Evolutionary conservation across 2,797 vertebrate genomes (phyloP), one percentile per base, ranked within the genome.

Genomic region (Varecia variegata): DNA sequence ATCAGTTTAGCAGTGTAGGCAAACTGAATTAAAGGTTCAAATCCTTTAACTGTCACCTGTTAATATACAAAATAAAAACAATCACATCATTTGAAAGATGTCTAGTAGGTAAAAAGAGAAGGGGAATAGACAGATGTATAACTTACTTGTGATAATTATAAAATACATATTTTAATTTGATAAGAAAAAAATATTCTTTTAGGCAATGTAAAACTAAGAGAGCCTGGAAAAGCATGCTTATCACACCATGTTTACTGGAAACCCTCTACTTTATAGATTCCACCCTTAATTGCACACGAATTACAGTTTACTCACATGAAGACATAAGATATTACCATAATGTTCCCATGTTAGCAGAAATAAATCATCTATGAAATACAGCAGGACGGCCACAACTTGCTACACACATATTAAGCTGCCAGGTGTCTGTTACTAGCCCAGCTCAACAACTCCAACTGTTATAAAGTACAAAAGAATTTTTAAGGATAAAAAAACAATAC

Each of bases 1-100:
- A 99, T 98, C 92, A 99, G 99, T 94, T 99, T 99, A 74, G 99
- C 99, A 60, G 99, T 99, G 98, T 99, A 99, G 83, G 99, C 99
- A 98, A 99, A 99, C 88, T 99, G 99, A 95, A 99, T 99, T 97
- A 99, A 98, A 94, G 99, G 99, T 96, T 99, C 99, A 97, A 99
- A 99, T 92, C 99, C 99, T 97, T 99, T 99, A 95, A 99, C 98
- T 4, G 99, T 99, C 94, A 99, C 99, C 99, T 99, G 98, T 70
- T 54, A 47, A 96, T 40, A 85, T 6, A 96, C 58, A 88, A 92
- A 90, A 94, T 18, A 89, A 80, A 87, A 71, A 81, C 15, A 96
- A 70, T 68, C 7, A 52, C 17, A 50, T 87, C 52, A 94, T 43
- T 80, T 76, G 10, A 90, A 73, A 93, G 40, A 32, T 50, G 25